A percentile compares a stretch with the other conserved stretches of the same genome.
Evolutionary conservation across 2,797 vertebrate species (phyloP).

Genomic region (Mus spretus): DNA sequence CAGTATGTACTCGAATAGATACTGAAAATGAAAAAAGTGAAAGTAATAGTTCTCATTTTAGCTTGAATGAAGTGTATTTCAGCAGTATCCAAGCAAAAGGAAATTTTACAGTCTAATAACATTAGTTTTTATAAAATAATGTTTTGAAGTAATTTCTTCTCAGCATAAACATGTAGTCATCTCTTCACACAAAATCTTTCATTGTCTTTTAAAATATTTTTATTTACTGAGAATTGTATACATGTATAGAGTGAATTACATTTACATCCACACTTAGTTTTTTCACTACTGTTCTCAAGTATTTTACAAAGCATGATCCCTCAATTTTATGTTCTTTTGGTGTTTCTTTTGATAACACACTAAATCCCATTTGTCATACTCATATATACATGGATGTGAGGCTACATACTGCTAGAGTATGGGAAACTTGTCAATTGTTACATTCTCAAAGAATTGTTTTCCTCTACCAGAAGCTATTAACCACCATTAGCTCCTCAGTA

Average conservation of each 20-base stretch:
- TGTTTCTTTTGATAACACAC: background rate
- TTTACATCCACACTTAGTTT: background rate
- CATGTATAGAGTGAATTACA: background rate
- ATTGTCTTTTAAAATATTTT: background rate
- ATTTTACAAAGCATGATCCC: background rate
- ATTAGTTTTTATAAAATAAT: constrained; percentile 63
- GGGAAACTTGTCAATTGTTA: too few relatives aligned
- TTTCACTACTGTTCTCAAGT: background rate
- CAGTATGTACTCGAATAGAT: background rate
- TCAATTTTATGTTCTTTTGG: background rate
- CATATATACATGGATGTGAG: background rate
- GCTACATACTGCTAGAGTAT: background rate
- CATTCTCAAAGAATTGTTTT: background rate
- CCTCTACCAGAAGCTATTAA: background rate
- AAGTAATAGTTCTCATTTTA: constrained; percentile 13
- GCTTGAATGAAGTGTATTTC: constrained; percentile 26
- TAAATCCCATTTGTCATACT: background rate
- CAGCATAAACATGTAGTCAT: background rate
- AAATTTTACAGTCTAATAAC: constrained; percentile 40
- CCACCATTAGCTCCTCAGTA: background rate
- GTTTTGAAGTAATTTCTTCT: constrained; percentile 6
- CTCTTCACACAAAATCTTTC: constrained; percentile 9
- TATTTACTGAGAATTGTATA: background rate
- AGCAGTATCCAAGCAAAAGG: constrained; percentile 30
- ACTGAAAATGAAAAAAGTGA: constrained; percentile 21